Evolutionary conservation across 2,888 invertebrate genomes (phyloP).

Genomic region (Brenthis hecate): DNA sequence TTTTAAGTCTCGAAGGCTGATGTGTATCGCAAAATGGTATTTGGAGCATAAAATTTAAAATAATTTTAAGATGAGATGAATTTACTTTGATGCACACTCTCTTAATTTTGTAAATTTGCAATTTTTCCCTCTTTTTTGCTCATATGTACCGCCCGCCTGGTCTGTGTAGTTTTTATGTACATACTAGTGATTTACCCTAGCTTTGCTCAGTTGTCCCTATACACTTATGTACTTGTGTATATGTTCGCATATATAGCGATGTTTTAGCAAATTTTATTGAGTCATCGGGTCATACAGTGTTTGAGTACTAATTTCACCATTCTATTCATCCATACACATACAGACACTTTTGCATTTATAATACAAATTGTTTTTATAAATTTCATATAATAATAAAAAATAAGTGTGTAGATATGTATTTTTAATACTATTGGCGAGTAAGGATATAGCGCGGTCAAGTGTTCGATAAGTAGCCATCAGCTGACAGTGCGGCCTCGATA

Average conservation of each 20-base stretch:
- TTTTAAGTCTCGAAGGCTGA: slow-evolving; percentile 13
- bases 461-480: slow-evolving; percentile 25
- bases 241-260: too few species aligned
- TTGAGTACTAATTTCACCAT: too few species aligned
- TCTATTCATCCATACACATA: too few species aligned
- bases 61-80: slow-evolving; percentile 3
- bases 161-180: too few species aligned
- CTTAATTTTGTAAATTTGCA: background rate
- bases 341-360: too few species aligned
- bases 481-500: slow-evolving; percentile 18
- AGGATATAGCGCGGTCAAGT: slow-evolving; percentile 21
- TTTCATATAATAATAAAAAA: too few species aligned
- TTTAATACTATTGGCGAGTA: background rate
- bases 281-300: too few species aligned
- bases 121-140: background rate
- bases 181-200: too few species aligned
- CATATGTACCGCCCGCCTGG: background rate
- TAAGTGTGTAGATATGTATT: background rate
- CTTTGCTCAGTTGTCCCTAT: too few species aligned
- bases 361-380: too few species aligned
- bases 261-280: too few species aligned
- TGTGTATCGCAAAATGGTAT: slow-evolving; percentile 13
- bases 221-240: too few species aligned
- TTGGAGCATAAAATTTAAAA: slow-evolving; percentile 12
- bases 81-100: background rate